phyloP scores from a whole-genome alignment of 2,113 vertebrate species.

The Gallinago media region DNA sequence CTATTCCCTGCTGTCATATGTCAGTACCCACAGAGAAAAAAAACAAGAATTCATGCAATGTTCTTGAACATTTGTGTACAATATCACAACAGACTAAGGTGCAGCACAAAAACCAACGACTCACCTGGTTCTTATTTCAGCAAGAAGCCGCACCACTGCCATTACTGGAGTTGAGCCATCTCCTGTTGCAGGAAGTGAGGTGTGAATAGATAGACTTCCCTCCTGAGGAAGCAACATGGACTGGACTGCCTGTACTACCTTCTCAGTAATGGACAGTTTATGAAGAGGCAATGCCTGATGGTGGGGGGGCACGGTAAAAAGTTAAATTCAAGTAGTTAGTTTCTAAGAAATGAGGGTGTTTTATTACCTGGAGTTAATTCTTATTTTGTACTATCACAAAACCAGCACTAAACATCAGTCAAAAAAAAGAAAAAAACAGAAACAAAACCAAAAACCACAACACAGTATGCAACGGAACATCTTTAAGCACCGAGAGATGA shows the following conservation, averaged over 20 bases:
- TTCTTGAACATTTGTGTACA: background rate
- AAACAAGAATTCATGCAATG: background rate
- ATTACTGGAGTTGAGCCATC: slow-evolving; percentile 97
- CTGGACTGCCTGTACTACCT: slow-evolving; percentile 98
- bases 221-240: slow-evolving; percentile 99
- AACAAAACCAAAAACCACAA: background rate
- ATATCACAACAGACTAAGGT: background rate
- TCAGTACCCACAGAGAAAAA: background rate
- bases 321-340: slow-evolving; percentile 81
- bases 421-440: background rate
- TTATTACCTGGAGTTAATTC: slow-evolving; percentile 76
- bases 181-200: slow-evolving; percentile 95
- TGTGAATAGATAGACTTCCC: slow-evolving; percentile 98
- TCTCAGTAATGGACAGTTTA: slow-evolving; percentile 99
- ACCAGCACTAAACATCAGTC: slow-evolving; percentile 15
- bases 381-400: slow-evolving; percentile 55
- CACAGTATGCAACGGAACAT: background rate
- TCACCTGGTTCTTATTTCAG: slow-evolving; percentile 97
- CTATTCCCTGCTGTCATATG: background rate
- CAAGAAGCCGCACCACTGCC: slow-evolving; percentile 95
- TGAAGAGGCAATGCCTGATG: slow-evolving; percentile 94
- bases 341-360: slow-evolving; percentile 76
- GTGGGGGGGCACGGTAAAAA: slow-evolving; percentile 75
- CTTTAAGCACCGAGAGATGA: background rate
- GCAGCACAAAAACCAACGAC: background rate